Conservation (phyloP, 2,888 invertebrate species). For the Trachelus troglodyta region DNA sequence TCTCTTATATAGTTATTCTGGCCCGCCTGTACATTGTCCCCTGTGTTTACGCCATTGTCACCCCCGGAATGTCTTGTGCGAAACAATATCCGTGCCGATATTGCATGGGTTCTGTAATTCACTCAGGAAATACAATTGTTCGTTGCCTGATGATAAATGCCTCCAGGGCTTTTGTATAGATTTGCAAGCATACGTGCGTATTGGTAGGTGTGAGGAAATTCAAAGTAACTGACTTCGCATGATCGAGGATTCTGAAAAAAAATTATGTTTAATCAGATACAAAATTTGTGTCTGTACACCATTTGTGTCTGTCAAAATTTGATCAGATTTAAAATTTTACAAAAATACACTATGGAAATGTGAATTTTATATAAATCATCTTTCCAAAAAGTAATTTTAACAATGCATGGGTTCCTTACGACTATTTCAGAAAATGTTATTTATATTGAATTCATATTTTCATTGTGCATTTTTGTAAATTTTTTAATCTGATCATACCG, state of each 20-base stretch:
- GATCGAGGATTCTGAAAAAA: background rate
- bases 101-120: constrained; percentile 61
- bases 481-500: no score
- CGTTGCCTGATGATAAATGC: constrained; percentile 15
- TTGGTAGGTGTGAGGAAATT: background rate
- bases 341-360: no score
- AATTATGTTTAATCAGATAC: no score
- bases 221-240: background rate
- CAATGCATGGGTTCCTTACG: no score
- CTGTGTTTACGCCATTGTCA: constrained; percentile 38
- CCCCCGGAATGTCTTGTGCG: constrained; percentile 48
- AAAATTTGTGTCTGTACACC: no score
- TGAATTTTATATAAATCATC: no score
- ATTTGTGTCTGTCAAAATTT: no score
- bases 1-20: background rate
- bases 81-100: constrained; percentile 65
- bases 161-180: background rate
- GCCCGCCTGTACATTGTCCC: constrained; percentile 1
- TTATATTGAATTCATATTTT: no score
- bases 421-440: no score
- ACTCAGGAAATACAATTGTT: constrained; percentile 63
- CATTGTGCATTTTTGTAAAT: no score
- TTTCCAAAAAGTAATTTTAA: no score
- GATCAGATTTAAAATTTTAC: no score
- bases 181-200: background rate